Evolutionary conservation across 2,797 vertebrate genomes (phyloP), one percentile per base, ranked within the genome.

Genomic region (Podargus strigoides): DNA sequence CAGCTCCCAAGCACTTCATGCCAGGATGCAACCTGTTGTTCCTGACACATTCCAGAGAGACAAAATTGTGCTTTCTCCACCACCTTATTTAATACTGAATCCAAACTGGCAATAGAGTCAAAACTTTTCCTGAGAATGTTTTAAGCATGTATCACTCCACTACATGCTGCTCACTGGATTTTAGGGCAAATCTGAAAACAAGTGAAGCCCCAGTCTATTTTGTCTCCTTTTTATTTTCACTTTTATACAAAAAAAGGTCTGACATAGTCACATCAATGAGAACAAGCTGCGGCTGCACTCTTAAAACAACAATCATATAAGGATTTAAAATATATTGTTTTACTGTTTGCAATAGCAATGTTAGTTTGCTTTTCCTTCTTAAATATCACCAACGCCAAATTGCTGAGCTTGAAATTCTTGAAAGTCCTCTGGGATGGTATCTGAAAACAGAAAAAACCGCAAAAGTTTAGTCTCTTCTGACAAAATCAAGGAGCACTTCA

Each of bases 341-440:
- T 95, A 90, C 73, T 93, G 80, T 96, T 92, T 94, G 73, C 87
- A 90, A 89, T 92, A 96, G 94, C 91, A 93, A 47, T 77, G 67
- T 84, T 37, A 34, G 72, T 85, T 96, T 90, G 89, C 64, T 77
- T 90, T 95, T 70, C 37, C 69, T 50, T 36, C 90, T 97, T 97
- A 99, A 98, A 97, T 98, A 73, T 98, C 97, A 95, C 99, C 98
- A 97, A 75, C 92, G 6, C 97, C 96, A 63, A 98, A 97, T 36
- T 98, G 98, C 98, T 99, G 99, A 95, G 98, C 98, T 97, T 98
- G 99, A 97, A 99, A 99, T 97, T 99, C 99, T 97, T 99, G 99
- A 91, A 99, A 99, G 95, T 99, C 99, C 80, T 99, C 99, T 36
- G 99, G 99, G 95, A 99, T 99, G 91, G 99, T 99, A 91, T 99